Evolutionary conservation across 2,888 invertebrate species (phyloP).

Genomic region (Drosophila demipolita): DNA sequence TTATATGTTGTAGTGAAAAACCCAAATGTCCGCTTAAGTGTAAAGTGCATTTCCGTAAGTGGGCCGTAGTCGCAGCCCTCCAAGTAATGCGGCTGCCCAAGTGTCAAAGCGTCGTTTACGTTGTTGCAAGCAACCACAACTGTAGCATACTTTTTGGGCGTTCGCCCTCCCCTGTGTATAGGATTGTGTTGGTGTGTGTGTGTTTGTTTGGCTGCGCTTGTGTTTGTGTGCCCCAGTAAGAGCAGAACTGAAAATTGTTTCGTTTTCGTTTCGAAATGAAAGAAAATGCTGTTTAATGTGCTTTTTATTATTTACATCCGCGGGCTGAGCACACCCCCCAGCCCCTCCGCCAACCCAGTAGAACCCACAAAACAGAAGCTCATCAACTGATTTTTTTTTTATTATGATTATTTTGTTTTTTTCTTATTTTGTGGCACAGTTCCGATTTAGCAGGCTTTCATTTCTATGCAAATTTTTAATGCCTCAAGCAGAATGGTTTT

Average conservation of each 20-base stretch:
- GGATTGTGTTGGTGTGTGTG: constrained; percentile 13
- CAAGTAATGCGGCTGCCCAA: constrained; percentile 71
- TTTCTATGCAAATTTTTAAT: constrained; percentile 77
- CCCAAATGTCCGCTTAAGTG: constrained; percentile 51
- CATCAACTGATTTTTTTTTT: constrained; percentile 58
- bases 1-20: constrained; percentile 18
- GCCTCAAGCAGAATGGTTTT: constrained; percentile 72
- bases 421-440: constrained; percentile 67
- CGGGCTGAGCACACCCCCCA: constrained; percentile 43
- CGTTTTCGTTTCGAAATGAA: constrained; percentile 75
- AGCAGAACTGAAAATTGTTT: constrained; percentile 70
- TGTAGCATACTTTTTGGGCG: constrained; percentile 66
- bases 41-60: constrained; percentile 65
- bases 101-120: constrained; percentile 69
- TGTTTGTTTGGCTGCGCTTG: constrained; percentile 3
- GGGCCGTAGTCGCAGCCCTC: constrained; percentile 48
- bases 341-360: background rate
- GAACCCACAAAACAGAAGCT: constrained; percentile 52
- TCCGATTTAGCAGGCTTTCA: constrained; percentile 74
- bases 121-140: constrained; percentile 24
- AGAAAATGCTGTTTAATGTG: constrained; percentile 81
- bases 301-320: constrained; percentile 81
- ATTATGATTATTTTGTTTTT: constrained; percentile 24
- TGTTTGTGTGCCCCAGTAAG: constrained; percentile 43
- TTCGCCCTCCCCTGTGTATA: constrained; percentile 1